Base-by-base conservation (phyloP, 1,140 invertebrate species). In the Drosophila willistoni region DNA sequence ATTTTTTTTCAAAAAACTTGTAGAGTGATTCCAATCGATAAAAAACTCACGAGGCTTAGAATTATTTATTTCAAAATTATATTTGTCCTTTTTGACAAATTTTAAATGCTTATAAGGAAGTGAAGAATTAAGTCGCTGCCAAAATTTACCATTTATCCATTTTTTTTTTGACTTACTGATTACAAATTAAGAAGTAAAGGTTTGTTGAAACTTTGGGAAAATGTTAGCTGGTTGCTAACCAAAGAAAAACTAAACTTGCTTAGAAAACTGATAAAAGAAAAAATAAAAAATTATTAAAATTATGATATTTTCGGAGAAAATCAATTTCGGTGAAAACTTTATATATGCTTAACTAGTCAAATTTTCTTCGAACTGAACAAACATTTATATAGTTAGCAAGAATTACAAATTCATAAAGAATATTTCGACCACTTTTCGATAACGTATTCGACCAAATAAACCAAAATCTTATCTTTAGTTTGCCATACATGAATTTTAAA, bases 391-490 rank as follows among this genome's bases (percentile, higher is more conserved):
- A 51, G 44, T 51, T 51, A 51, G 12, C 44, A 51, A 12, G 44
- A 51, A 51, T 12, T 51, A 2, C 9, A 7, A 51, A 51, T 51
- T 12, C 22, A 51, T 22, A n/a, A 2, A 4, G 17, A 51, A 22
- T 10, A 22, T 51, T 29, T 29, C 29, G 29, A 29, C 25, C 25
- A 25, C 3, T 4, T 25, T 25, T 25, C 25, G 25, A 25, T 14
- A 44, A 44, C 9, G 19, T 17, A 9, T 44, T 47, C 44, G 17
- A 47, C 7, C 44, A 47, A 17, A n/a, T 56, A 3, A 6, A 14
- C 14, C 7, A 56, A 9, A 56, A 47, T 36, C 56, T 59, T 59
- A 59, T 59, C 56, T 36, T 29, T 17, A 34, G 55, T 57, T 57
- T n/a, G 55, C 0, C 29, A 47, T 47, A 22, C 17, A 10, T 36